Percentiles rank a stretch among this genome's conserved stretches.
Conservation (phyloP, 2,888 invertebrate genomes). For the Hoplodrina blanda region DNA sequence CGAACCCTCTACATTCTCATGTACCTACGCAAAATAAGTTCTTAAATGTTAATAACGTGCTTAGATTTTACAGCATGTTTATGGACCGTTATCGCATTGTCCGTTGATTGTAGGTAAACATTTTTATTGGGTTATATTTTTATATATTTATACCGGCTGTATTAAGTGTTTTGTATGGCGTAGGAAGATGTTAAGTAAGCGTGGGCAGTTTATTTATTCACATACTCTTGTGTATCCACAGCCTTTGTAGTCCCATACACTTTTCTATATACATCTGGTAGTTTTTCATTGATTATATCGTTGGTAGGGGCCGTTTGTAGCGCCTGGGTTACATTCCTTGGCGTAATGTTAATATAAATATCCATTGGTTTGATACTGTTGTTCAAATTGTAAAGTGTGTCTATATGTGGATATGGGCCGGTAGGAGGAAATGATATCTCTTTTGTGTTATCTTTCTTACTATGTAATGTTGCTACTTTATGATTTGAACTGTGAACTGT, state of each 20-base stretch:
- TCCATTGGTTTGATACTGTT: conserved; percentile 44
- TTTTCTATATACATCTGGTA: conserved; percentile 80
- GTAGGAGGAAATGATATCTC: conserved; percentile 34
- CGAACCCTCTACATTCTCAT: conserved; percentile 49
- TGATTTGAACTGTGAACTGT: conserved; percentile 5
- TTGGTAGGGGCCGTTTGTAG: conserved; percentile 70
- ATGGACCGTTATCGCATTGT: conserved; percentile 71
- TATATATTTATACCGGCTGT: conserved; percentile 79
- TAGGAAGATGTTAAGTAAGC: conserved; percentile 79
- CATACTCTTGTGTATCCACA: conserved; percentile 75
- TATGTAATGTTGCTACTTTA: conserved; percentile 14
- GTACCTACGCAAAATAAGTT: conserved; percentile 56
- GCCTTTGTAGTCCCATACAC: conserved; percentile 75
- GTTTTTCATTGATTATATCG: conserved; percentile 82
- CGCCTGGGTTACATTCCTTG: conserved; percentile 51
- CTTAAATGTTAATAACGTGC: conserved; percentile 65
- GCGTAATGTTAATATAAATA: conserved; percentile 56
- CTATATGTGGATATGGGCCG: conserved; percentile 42
- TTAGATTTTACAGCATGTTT: conserved; percentile 65
- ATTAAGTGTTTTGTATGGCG: conserved; percentile 83
- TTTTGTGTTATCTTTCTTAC: conserved; percentile 19
- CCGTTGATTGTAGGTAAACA: conserved; percentile 72
- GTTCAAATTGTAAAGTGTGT: conserved; percentile 45
- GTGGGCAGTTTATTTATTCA: conserved; percentile 87
- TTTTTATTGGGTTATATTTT: conserved; percentile 82